phyloP scores from a whole-genome alignment of 2,113 vertebrate species.

The Pionites leucogaster region DNA sequence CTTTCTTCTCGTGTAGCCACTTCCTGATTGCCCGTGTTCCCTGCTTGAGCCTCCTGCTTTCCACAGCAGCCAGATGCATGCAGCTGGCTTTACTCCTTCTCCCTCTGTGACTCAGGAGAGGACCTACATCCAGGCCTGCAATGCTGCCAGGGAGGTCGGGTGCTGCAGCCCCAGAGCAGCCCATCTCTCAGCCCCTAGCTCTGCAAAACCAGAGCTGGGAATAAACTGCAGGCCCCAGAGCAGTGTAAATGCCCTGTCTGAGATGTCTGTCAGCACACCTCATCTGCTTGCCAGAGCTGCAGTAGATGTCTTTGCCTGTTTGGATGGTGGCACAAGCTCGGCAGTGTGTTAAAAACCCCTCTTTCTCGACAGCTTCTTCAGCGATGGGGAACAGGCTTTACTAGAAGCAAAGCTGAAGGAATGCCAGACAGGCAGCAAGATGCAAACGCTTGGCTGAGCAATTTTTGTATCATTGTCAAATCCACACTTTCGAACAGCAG shows the following conservation, averaged over 20 bases:
- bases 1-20: background rate
- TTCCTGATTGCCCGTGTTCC: background rate
- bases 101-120: background rate
- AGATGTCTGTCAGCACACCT: background rate
- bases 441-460: background rate
- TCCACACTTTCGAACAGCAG: background rate
- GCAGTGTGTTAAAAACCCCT: background rate
- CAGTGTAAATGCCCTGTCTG: too few relatives aligned
- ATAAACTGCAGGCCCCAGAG: background rate
- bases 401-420: background rate
- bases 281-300: background rate
- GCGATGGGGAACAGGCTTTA: background rate
- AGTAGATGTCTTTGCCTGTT: background rate
- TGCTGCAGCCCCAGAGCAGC: background rate
- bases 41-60: background rate
- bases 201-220: background rate
- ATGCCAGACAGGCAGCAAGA: background rate
- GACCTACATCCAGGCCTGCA: too few relatives aligned
- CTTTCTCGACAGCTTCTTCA: background rate
- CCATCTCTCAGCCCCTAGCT: background rate
- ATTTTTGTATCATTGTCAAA: background rate
- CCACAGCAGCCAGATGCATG: accelerated
- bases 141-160: accelerated
- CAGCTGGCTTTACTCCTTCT: background rate
- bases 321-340: background rate